A percentile compares a stretch with the other conserved stretches of the same genome.
phyloP scores from a whole-genome alignment of 2,113 vertebrate species.

The Calonectris borealis region DNA sequence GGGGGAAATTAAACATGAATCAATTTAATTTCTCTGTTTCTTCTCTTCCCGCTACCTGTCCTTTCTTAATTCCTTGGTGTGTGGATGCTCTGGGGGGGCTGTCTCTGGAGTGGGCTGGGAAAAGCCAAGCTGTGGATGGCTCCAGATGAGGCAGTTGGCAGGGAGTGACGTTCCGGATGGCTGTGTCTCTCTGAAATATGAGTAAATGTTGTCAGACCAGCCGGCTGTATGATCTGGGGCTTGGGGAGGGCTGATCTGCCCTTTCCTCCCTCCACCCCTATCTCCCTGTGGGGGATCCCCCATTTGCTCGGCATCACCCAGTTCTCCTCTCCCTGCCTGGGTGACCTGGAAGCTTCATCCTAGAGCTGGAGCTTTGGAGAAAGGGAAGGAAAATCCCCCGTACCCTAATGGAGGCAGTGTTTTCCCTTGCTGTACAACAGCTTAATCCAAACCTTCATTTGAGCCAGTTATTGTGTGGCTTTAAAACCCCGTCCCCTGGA shows the following conservation, averaged over 20 bases:
- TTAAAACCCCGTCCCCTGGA: not conserved
- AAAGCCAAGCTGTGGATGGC: slow-evolving; percentile 17
- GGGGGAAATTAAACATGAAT: not conserved
- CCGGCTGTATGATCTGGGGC: not conserved
- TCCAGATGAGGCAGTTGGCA: slow-evolving; percentile 72
- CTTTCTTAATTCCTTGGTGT: not conserved
- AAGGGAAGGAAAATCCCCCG: not conserved
- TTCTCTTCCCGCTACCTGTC: not conserved
- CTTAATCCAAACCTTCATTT: slow-evolving; percentile 27
- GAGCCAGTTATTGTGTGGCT: slow-evolving; percentile 40
- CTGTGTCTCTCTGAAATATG: slow-evolving; percentile 64
- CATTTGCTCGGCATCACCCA: not conserved
- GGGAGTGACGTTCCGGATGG: slow-evolving; percentile 62
- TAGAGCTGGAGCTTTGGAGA: not conserved
- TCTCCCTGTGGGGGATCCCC: not conserved
- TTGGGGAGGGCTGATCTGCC: not conserved
- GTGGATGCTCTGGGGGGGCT: not conserved
- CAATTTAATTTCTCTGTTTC: not conserved
- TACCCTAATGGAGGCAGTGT: slow-evolving; percentile 37
- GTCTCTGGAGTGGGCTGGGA: not conserved
- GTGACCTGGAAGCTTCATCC: slow-evolving; percentile 10
- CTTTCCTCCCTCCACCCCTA: not conserved
- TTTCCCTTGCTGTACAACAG: not conserved
- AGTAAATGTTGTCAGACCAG: slow-evolving; percentile 62
- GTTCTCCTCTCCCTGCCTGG: not conserved